A percentile compares a stretch with the other conserved stretches of the same genome.
Evolutionary conservation across 2,113 vertebrate species (phyloP).

Genomic region (Halcyon senegalensis): DNA sequence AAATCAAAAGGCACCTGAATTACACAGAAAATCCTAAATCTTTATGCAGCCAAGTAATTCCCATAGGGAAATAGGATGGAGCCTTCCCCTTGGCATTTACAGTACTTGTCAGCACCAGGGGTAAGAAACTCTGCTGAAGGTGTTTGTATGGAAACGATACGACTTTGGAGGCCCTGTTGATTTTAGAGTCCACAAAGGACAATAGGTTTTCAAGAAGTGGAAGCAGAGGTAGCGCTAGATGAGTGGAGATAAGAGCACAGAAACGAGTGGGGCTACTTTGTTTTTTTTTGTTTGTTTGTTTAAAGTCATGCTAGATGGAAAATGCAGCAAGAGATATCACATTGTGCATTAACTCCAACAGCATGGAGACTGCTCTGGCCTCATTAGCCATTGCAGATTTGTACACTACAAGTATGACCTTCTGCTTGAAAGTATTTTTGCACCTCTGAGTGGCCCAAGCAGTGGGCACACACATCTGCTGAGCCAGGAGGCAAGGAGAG

Average conservation of each 20-base stretch:
- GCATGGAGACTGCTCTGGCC: not conserved
- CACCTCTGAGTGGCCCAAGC: not conserved
- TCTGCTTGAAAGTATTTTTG: not conserved
- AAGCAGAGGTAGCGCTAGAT: not conserved
- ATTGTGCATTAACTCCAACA: not conserved
- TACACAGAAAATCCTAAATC: not conserved
- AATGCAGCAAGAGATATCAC: not conserved
- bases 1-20: slow-evolving; percentile 23
- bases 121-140: not conserved
- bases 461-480: not conserved
- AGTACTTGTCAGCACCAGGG: not conserved
- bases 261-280: not conserved
- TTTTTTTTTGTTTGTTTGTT: not conserved
- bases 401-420: too few relatives aligned
- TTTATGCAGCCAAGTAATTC: not conserved
- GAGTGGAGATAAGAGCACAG: not conserved
- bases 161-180: not conserved
- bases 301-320: not conserved
- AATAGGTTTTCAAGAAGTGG: not conserved
- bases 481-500: not conserved
- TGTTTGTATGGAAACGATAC: not conserved
- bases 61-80: not conserved
- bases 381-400: not conserved
- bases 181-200: not conserved
- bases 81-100: not conserved